Base-by-base conservation (phyloP, 2,113 vertebrate genomes). In the Acanthochromis polyacanthus region DNA sequence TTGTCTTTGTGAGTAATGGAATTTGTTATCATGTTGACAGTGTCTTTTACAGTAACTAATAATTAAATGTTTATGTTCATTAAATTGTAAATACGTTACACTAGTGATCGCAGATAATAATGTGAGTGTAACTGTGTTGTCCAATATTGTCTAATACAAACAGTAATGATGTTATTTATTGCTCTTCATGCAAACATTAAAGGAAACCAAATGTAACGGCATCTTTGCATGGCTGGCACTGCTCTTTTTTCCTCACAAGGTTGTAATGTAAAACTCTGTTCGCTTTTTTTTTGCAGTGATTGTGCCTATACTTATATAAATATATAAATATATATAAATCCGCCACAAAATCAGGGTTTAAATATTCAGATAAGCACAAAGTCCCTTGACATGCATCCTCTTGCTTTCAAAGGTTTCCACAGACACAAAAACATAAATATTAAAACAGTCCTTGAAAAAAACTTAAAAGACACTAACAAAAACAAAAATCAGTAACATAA, bases 141-240 rank as follows among this genome's bases (percentile, higher is more conserved):
- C 0, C 30, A 52, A 19, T 32, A 59, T 6, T 63, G 25, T 56
- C 55, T 45, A 25, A 48, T 30, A 30, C 20, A 55, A 16, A 1
- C 14, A 69, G 20, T 15, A 56, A 45, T 36, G 1, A 2, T 38
- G 16, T 19, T 75, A 71, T 75, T 55, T 74, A 56, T 79, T 61
- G 38, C 55, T 8, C 4, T 38, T 36, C 30, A 46, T 55, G 28
- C 1, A 46, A 68, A 40, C n/a, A 51, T 20, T 1, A 43, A 23
- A 43, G 0, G 3, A 69, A 50, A 19, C 22, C 53, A n/a, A n/a
- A 0, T 45, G 5, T 57, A 19, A 4, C 2, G 4, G 7, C 32
- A 17, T 46, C 7, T 10, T 43, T 36, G 32, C 32, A 36, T 7
- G 7, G 32, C 6, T 36, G 32, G 32, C 6, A 36, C 7, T 36